These are phyloP conservation scores for Sminthurinus signatus DNA, from an alignment of 1,140 invertebrate species.

Conservation along the genomic window DNA sequence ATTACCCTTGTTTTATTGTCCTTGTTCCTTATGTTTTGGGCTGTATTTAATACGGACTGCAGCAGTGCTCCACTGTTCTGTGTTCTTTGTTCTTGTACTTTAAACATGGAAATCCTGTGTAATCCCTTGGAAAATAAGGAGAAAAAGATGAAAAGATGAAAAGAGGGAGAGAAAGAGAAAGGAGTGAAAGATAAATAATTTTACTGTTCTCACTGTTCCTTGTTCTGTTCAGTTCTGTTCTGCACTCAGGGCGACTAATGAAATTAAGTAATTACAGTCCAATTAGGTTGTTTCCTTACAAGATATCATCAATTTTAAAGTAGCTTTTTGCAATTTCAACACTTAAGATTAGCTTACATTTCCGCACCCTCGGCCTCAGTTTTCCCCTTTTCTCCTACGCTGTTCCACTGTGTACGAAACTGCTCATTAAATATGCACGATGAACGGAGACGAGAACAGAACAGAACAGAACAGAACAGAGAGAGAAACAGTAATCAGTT, in stretches of 20 bases:
- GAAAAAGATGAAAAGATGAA: background rate
- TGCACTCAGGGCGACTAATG: background rate
- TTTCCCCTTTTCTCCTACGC: constrained; percentile 3
- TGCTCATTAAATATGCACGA: constrained; percentile 8
- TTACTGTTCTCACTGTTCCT: no score
- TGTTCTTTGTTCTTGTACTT: no score
- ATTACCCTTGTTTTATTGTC: no score
- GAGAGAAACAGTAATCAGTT: constrained; percentile 8
- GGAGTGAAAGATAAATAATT: background rate
- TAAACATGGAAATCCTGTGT: no score
- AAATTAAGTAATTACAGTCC: constrained; percentile 11
- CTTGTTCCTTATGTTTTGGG: no score
- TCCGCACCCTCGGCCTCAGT: background rate
- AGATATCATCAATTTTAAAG: constrained; percentile 17
- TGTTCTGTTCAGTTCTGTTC: no score
- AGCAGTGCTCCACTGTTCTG: no score
- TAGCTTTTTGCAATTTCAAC: constrained; percentile 13
- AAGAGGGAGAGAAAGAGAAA: background rate
- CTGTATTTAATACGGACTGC: no score
- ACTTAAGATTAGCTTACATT: constrained; percentile 14
- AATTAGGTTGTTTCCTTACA: background rate
- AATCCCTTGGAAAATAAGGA: no score
- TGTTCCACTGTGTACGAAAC: background rate
- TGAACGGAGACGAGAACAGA: no score
- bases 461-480: no score